A percentile compares a stretch with the other conserved stretches of the same genome.
Conservation (phyloP, 2,888 invertebrate genomes). For the Drosophila yooni region DNA sequence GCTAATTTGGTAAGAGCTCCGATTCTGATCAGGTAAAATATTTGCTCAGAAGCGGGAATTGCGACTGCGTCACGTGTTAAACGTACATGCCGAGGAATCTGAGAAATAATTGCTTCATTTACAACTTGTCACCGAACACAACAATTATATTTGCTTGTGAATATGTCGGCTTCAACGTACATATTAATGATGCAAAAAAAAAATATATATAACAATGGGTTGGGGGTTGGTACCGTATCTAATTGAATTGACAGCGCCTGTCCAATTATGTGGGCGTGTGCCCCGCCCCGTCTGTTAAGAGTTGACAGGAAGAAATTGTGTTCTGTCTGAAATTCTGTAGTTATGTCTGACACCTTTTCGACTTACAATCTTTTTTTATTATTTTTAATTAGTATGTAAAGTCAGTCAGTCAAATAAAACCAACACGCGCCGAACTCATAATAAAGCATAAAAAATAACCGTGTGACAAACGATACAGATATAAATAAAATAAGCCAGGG, state of each 20-base stretch:
- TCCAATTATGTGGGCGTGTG: slow-evolving; percentile 33
- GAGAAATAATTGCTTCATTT: slow-evolving; percentile 63
- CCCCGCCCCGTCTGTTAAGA: slow-evolving; percentile 14
- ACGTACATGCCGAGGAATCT: slow-evolving; percentile 40
- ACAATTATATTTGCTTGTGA: slow-evolving; percentile 65
- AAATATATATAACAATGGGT: slow-evolving; percentile 9
- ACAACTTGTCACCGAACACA: slow-evolving; percentile 60
- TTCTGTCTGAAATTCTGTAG: not conserved
- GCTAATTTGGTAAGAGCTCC: slow-evolving; percentile 14
- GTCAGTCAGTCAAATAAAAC: slow-evolving; percentile 23
- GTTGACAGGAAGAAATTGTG: slow-evolving; percentile 13
- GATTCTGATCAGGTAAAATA: not conserved
- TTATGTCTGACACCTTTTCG: not conserved
- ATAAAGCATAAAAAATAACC: slow-evolving; percentile 8
- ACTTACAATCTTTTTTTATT: not conserved
- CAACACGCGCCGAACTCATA: slow-evolving; percentile 34
- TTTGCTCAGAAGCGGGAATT: slow-evolving; percentile 14
- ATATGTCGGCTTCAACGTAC: slow-evolving; percentile 24
- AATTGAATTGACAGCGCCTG: slow-evolving; percentile 55
- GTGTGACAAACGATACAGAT: slow-evolving; percentile 1
- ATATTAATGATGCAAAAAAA: slow-evolving; percentile 35
- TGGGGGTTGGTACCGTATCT: slow-evolving; percentile 27
- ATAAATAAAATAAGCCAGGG: not conserved
- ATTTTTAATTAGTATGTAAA: slow-evolving; percentile 12
- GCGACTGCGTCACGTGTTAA: slow-evolving; percentile 35